Conservation (phyloP, 2,113 vertebrate genomes). For the Hemibagrus wyckioides region DNA sequence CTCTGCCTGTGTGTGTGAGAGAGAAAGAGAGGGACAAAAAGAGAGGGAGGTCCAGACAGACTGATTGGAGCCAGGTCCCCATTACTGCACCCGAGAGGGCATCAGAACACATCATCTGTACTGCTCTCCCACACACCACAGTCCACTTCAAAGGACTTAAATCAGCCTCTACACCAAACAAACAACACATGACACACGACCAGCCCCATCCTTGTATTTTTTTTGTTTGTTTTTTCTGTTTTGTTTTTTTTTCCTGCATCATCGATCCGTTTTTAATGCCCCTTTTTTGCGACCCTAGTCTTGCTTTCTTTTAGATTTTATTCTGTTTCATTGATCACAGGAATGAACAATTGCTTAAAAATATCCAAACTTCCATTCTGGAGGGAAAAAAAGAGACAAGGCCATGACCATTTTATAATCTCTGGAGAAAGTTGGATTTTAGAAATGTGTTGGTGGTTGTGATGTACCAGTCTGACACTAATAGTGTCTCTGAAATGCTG, state of each 20-base stretch:
- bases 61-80: conserved; percentile 16
- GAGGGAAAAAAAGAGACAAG: conserved; percentile 5
- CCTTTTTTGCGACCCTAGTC: conserved; percentile 4
- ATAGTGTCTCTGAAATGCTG: conserved; percentile 35
- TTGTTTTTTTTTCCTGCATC: neutral
- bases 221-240: no score
- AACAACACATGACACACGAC: neutral
- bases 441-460: conserved; percentile 42
- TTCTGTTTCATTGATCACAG: conserved; percentile 39
- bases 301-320: conserved; percentile 17
- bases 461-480: conserved; percentile 38
- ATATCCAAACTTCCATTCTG: neutral
- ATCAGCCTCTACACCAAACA: conserved; percentile 36
- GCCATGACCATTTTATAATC: neutral
- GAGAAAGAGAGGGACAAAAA: neutral
- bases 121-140: neutral
- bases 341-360: conserved; percentile 23
- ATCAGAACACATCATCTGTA: conserved; percentile 35
- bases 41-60: conserved; percentile 20
- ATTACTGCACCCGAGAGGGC: conserved; percentile 26
- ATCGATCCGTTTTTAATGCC: conserved; percentile 37
- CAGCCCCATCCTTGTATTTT: conserved; percentile 1
- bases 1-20: neutral
- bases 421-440: conserved; percentile 42
- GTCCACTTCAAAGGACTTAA: conserved; percentile 19